phyloP scores from a whole-genome alignment of 2,113 vertebrate species.

The Halcyon senegalensis region DNA sequence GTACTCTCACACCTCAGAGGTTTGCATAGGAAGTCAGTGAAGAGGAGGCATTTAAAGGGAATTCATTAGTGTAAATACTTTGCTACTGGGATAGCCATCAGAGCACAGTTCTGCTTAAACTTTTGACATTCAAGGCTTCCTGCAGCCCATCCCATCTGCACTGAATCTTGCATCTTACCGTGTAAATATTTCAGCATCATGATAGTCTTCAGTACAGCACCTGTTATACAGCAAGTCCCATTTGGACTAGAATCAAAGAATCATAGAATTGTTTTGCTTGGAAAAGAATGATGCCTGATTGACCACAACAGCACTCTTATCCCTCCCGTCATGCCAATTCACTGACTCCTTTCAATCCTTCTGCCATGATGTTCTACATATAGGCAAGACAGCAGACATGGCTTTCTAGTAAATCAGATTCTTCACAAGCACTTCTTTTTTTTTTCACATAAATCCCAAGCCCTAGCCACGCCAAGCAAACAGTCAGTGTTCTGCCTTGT shows the following conservation, averaged over 20 bases:
- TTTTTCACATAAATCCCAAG: background rate
- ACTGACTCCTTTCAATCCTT: background rate
- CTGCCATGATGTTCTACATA: background rate
- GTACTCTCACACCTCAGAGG: background rate
- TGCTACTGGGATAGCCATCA: background rate
- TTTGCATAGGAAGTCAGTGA: background rate
- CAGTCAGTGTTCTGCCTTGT: background rate
- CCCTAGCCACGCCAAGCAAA: background rate
- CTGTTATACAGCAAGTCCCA: background rate
- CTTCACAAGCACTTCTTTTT: background rate
- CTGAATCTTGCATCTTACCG: background rate
- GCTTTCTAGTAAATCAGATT: background rate
- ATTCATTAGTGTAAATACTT: background rate
- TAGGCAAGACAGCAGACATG: background rate
- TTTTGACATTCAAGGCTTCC: background rate
- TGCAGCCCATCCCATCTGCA: background rate
- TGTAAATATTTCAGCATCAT: background rate
- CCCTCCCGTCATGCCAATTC: background rate
- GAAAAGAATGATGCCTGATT: background rate
- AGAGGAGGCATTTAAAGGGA: background rate
- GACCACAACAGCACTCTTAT: background rate
- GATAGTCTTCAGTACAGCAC: background rate
- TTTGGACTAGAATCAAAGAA: background rate
- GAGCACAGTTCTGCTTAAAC: background rate
- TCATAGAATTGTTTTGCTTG: background rate